These are phyloP conservation scores for Taeniopygia guttata DNA, from an alignment of 2,797 vertebrate genomes.

Conservation along the genomic window DNA sequence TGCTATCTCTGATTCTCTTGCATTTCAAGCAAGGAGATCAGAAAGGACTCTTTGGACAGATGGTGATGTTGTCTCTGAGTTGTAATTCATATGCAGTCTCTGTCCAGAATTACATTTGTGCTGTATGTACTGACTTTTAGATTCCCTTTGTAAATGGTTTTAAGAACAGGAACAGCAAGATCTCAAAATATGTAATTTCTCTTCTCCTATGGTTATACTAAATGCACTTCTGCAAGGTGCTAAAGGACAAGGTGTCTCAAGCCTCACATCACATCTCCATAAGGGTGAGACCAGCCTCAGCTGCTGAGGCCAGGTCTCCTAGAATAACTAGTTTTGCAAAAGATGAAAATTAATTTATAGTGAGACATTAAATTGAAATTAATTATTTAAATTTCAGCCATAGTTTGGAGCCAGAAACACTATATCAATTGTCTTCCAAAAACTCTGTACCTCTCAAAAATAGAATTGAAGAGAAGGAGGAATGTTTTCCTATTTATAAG, in stretches of 20 bases:
- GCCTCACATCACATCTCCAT: background rate
- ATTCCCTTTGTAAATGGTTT: conserved; percentile 49
- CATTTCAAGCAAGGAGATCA: conserved; percentile 41
- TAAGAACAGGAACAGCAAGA: conserved; percentile 37
- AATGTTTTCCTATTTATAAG: background rate
- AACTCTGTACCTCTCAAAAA: background rate
- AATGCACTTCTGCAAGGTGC: conserved; percentile 3
- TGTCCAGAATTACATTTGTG: conserved; percentile 31
- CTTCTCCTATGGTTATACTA: conserved; percentile 3
- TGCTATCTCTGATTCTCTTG: conserved; percentile 36
- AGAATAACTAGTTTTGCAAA: background rate
- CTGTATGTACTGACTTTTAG: conserved; percentile 29
- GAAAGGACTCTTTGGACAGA: conserved; percentile 61
- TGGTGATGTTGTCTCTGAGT: conserved; percentile 40
- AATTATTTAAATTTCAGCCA: background rate
- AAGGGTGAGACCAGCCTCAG: background rate
- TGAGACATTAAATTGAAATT: background rate
- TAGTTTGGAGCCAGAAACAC: background rate
- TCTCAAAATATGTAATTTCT: conserved; percentile 25
- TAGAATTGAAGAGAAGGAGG: background rate
- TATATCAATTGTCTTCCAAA: background rate
- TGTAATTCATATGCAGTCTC: conserved; percentile 61
- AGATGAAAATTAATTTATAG: background rate
- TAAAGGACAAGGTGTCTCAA: background rate
- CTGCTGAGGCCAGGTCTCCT: background rate